Evolutionary conservation across 2,797 vertebrate species (phyloP).

Genomic region (Rhincodon typus): DNA sequence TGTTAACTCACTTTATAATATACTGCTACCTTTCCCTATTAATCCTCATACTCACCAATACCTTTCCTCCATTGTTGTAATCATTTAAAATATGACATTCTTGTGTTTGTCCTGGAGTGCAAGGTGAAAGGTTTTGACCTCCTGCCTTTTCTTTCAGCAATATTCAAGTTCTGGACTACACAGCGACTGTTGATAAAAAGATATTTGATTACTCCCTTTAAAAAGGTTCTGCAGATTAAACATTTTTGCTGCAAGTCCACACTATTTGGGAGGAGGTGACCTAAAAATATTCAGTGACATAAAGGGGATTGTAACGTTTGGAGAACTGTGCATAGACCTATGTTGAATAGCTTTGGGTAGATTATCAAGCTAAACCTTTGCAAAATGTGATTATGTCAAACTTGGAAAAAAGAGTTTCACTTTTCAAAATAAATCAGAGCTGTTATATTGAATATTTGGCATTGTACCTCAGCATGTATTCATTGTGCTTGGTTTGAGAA

Average conservation of each 20-base stretch:
- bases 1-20: too few relatives aligned
- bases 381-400: neutral
- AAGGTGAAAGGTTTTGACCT: too few relatives aligned
- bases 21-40: too few relatives aligned
- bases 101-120: too few relatives aligned
- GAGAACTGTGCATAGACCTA: too few relatives aligned
- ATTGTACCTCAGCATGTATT: neutral
- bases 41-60: too few relatives aligned
- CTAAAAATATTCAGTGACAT: neutral
- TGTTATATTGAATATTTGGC: neutral
- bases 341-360: neutral
- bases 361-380: neutral
- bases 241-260: neutral
- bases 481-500: neutral
- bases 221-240: neutral
- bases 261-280: neutral
- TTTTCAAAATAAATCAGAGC: neutral
- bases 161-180: too few relatives aligned
- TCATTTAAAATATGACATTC: too few relatives aligned
- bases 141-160: too few relatives aligned
- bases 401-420: neutral
- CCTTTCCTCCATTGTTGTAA: too few relatives aligned
- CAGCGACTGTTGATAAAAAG: neutral
- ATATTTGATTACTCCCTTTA: neutral
- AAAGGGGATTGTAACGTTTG: too few relatives aligned